These are phyloP conservation scores for Azorinus chamasolen DNA, from an alignment of 2,888 invertebrate genomes.

Conservation along the genomic window DNA sequence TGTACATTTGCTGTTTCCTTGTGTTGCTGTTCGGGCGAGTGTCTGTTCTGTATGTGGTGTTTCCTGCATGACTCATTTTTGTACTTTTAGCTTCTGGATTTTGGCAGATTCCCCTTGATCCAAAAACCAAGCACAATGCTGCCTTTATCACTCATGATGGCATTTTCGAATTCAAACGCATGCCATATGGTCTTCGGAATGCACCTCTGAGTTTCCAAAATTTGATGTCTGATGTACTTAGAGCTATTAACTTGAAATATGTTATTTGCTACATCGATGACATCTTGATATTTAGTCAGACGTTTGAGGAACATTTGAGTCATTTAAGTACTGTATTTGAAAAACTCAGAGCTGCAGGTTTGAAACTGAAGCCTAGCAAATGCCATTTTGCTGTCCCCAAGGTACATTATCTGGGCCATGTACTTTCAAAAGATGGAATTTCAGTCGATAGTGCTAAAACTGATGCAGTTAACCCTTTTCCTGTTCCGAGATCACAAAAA, in stretches of 20 bases:
- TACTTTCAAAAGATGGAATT: slow-evolving; percentile 60
- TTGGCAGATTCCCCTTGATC: slow-evolving; percentile 51
- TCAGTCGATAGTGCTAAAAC: slow-evolving; percentile 55
- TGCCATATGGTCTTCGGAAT: not conserved
- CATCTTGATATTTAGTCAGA: slow-evolving; percentile 42
- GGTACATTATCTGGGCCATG: slow-evolving; percentile 7
- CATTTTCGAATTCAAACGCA: not conserved
- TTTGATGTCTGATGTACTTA: slow-evolving; percentile 1
- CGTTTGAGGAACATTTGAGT: slow-evolving; percentile 43
- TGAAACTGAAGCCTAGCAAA: slow-evolving; percentile 59
- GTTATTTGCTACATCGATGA: slow-evolving; percentile 58
- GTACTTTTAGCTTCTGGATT: slow-evolving; percentile 62
- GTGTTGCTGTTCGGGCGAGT: no score
- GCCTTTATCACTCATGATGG: slow-evolving; percentile 8
- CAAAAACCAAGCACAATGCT: slow-evolving; percentile 44
- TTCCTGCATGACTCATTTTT: no score
- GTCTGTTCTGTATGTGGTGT: no score
- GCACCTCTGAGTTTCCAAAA: slow-evolving; percentile 6
- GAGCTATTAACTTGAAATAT: slow-evolving; percentile 33
- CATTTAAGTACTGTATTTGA: slow-evolving; percentile 51
- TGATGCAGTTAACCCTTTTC: slow-evolving; percentile 46
- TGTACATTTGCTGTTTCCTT: no score
- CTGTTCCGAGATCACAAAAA: slow-evolving; percentile 51
- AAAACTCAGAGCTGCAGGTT: slow-evolving; percentile 35
- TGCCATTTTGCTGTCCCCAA: slow-evolving; percentile 37